phyloP scores from a whole-genome alignment of 2,888 invertebrate genomes.

The Apodemia zela region DNA sequence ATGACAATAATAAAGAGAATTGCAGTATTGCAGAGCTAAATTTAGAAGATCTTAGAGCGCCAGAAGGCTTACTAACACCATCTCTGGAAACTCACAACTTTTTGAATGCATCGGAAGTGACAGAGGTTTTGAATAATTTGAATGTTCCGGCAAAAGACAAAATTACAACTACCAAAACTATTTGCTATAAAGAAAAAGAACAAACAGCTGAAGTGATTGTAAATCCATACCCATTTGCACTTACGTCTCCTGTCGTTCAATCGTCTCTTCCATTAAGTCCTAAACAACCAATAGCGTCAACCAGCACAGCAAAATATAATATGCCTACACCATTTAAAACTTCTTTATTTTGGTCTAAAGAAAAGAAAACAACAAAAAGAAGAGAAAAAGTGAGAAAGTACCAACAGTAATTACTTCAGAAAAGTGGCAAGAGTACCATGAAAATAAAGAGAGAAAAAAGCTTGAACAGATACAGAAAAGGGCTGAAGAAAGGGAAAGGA shows the following conservation, averaged over 20 bases:
- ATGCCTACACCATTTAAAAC: too few relatives aligned
- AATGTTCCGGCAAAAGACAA: neutral
- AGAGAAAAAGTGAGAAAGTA: too few relatives aligned
- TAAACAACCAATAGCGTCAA: too few relatives aligned
- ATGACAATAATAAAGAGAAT: neutral
- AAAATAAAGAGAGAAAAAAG: slow-evolving; percentile 1
- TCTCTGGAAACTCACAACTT: slow-evolving; percentile 1
- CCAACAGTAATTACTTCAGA: neutral
- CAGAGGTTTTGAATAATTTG: neutral
- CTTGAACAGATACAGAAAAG: neutral
- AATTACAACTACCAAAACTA: neutral
- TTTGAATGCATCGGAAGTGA: neutral
- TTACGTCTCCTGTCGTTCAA: too few relatives aligned
- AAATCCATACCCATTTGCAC: neutral
- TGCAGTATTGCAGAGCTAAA: slow-evolving; percentile 2
- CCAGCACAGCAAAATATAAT: too few relatives aligned
- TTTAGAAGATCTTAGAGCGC: neutral
- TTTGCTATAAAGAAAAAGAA: neutral
- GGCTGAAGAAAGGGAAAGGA: neutral
- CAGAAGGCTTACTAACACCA: neutral
- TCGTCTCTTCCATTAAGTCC: too few relatives aligned
- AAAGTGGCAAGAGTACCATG: slow-evolving; percentile 1
- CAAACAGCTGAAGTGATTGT: too few relatives aligned
- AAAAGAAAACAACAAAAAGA: too few relatives aligned
- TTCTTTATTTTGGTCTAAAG: too few relatives aligned